A percentile compares a stretch with the other conserved stretches of the same genome.
Evolutionary conservation across 2,113 vertebrate species (phyloP).

Genomic region (Acinonyx jubatus): DNA sequence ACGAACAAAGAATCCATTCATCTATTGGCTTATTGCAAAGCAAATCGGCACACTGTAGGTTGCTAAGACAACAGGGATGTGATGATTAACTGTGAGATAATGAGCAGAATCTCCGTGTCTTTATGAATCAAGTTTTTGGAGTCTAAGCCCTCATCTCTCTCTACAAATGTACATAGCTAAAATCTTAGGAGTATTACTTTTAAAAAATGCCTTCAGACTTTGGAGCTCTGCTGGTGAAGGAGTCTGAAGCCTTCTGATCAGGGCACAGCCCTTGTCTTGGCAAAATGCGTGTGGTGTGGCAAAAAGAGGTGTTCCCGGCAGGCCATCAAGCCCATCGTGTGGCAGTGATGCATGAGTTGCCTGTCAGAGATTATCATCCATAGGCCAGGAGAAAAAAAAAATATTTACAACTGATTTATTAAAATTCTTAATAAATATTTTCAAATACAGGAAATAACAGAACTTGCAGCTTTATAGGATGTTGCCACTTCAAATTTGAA

Average conservation of each 20-base stretch:
- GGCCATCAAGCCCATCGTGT: not conserved
- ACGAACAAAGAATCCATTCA: conserved; percentile 71
- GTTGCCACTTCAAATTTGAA: not conserved
- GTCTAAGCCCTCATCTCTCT: not conserved
- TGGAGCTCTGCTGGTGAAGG: not conserved
- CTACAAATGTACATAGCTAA: not conserved
- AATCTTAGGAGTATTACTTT: not conserved
- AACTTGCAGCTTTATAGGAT: not conserved
- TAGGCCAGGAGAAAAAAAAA: not conserved
- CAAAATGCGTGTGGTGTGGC: not conserved
- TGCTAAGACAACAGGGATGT: conserved; percentile 64
- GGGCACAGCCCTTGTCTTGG: not conserved
- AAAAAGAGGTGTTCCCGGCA: not conserved
- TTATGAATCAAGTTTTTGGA: conserved; percentile 31
- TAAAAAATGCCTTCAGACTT: not conserved
- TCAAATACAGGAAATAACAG: not conserved
- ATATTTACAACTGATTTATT: conserved; percentile 30
- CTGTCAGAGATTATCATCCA: not conserved
- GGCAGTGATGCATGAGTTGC: not conserved
- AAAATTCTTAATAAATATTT: conserved; percentile 37
- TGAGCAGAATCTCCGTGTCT: not conserved
- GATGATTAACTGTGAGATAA: conserved; percentile 57
- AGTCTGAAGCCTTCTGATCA: not conserved
- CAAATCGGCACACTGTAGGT: conserved; percentile 50
- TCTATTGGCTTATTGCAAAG: conserved; percentile 58